Base-by-base conservation (phyloP, 2,888 invertebrate genomes). In the Mythimna lalbum region DNA sequence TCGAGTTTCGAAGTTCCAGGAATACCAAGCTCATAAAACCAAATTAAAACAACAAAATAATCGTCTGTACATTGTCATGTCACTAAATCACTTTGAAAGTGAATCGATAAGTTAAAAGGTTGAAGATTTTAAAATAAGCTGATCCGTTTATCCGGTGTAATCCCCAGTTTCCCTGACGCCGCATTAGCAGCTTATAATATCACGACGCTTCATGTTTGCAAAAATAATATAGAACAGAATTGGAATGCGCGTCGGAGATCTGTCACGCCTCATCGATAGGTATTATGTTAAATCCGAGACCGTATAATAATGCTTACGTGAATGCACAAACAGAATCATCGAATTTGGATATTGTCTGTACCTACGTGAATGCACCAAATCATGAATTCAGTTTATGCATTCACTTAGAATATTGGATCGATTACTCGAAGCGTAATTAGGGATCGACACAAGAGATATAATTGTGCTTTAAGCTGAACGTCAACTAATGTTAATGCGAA, bases 201-300 rank as follows among this genome's bases (percentile, higher is more conserved):
- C 52, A 43, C 53, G 23, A 43, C 60, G 50, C 59, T 69, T 43
- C 62, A 27, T 19, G 52, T 69, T n/a, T 53, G 76, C 63, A 53
- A 57, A 69, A 69, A 69, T 62, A 64, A 69, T 56, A 60, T 52
- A 64, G 50, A 50, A 61, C n/a, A 17, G 57, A 79, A 66, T 79
- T 56, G 59, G 64, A 69, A 69, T 64, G 63, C 39, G 49, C 61
- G 39, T 14, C 50, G 39, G 60, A 52, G 52, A 55, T 60, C 55
- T 61, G 49, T 39, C 33, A 27, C 31, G 55, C 50, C 55, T 73
- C 56, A 72, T 73, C 63, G 49, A 74, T 49, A 39, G 19, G 43
- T 68, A 68, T 68, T 61, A 74, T 69, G 63, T 79, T 69, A 60
- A 74, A 74, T 56, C 59, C 50, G 21, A 47, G 43, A 69, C 39